Evolutionary conservation across 1,140 invertebrate genomes (phyloP).

Genomic region (Hydropsyche tenuis): DNA sequence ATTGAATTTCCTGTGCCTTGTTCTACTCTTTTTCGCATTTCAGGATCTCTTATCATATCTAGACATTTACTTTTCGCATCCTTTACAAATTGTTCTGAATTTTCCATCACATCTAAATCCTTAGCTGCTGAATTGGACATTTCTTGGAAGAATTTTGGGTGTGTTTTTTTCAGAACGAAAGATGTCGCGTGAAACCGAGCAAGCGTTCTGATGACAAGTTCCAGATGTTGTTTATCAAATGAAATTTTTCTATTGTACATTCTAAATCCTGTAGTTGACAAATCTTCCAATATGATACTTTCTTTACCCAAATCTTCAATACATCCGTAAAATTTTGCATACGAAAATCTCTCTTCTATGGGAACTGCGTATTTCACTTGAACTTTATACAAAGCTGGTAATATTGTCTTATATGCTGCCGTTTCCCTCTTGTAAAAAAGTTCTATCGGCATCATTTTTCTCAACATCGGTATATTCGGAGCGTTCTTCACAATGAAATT

Average conservation of each 20-base stretch:
- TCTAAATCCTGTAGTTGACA: conserved; percentile 58
- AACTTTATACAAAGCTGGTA: background rate
- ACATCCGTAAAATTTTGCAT: conserved; percentile 47
- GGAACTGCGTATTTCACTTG: conserved; percentile 25
- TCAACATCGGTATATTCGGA: too few relatives aligned
- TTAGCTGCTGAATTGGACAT: background rate
- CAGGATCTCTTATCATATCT: background rate
- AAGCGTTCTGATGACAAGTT: conserved; percentile 59
- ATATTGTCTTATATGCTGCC: conserved; percentile 13
- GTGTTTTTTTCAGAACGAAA: conserved; percentile 58
- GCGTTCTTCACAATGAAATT: background rate
- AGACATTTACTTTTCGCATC: background rate
- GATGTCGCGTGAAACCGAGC: conserved; percentile 64
- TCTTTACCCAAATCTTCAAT: conserved; percentile 52
- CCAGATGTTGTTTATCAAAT: conserved; percentile 58
- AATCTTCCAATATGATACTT: conserved; percentile 64
- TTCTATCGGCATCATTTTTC: background rate
- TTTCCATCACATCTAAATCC: too few relatives aligned
- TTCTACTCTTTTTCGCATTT: background rate
- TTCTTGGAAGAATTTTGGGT: conserved; percentile 52
- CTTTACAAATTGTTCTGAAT: background rate
- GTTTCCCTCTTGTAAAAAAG: conserved; percentile 14
- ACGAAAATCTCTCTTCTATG: conserved; percentile 33
- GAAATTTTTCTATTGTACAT: conserved; percentile 61
- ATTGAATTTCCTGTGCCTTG: background rate